Evolutionary conservation across 2,797 vertebrate genomes (phyloP).

Genomic region (Apogon talboti): DNA sequence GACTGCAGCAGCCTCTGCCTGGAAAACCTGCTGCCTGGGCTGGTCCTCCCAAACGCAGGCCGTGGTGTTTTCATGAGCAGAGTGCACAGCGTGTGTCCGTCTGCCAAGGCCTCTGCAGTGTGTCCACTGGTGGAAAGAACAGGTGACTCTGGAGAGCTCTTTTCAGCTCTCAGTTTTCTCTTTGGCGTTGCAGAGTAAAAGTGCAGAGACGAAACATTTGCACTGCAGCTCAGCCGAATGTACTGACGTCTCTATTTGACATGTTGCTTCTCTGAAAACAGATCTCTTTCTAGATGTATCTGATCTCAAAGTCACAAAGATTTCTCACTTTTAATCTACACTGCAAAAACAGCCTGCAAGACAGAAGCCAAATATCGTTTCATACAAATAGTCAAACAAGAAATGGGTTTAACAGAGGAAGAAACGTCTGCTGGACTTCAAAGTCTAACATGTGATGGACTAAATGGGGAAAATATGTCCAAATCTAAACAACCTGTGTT

Average conservation of each 20-base stretch:
- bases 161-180: slow-evolving; percentile 16
- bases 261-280: slow-evolving; percentile 6
- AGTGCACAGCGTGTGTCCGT: slow-evolving; percentile 52
- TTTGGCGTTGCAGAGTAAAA: slow-evolving; percentile 20
- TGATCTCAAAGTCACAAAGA: too few species aligned
- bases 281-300: too few species aligned
- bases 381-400: too few species aligned
- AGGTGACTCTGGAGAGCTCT: slow-evolving; percentile 20
- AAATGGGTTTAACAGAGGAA: too few species aligned
- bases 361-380: too few species aligned
- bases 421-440: too few species aligned
- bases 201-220: slow-evolving; percentile 28
- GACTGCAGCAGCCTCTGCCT: slow-evolving; percentile 62
- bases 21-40: slow-evolving; percentile 43
- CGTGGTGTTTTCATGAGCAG: slow-evolving; percentile 52
- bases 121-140: slow-evolving; percentile 39
- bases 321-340: too few species aligned
- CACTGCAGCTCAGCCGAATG: slow-evolving; percentile 32
- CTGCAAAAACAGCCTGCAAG: too few species aligned
- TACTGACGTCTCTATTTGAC: slow-evolving; percentile 18
- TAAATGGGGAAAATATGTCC: too few species aligned
- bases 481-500: too few species aligned
- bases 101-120: slow-evolving; percentile 51
- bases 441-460: too few species aligned
- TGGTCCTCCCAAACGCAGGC: slow-evolving; percentile 45